Percentiles rank a stretch among this genome's conserved stretches.
Evolutionary conservation across 2,797 vertebrate species (phyloP).

Genomic region (Arvicola amphibius): DNA sequence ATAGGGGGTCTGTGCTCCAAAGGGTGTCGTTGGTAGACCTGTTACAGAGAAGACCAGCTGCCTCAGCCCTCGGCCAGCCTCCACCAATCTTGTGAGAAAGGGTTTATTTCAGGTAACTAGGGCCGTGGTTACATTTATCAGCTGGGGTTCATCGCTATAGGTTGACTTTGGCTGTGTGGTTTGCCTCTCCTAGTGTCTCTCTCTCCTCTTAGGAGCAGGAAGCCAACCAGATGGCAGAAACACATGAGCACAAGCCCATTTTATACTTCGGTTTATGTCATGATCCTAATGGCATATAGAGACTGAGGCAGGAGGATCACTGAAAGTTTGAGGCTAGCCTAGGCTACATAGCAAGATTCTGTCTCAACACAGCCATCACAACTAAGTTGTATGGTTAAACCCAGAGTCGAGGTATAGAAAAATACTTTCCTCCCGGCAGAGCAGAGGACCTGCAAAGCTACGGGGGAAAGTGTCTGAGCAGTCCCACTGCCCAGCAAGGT

Average conservation of each 20-base stretch:
- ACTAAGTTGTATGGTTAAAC: neutral
- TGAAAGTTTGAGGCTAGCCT: neutral
- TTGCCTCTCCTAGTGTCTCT: neutral
- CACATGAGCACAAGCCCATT: neutral
- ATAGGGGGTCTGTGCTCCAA: neutral
- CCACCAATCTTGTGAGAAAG: neutral
- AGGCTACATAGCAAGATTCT: neutral
- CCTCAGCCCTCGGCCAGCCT: neutral
- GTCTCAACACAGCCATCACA: neutral
- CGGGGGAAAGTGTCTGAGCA: neutral
- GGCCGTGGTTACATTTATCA: neutral
- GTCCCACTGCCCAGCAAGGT: neutral
- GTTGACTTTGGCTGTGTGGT: neutral
- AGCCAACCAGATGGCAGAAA: neutral
- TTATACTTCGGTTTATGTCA: constrained; percentile 12
- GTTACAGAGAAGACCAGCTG: neutral
- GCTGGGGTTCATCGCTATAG: neutral
- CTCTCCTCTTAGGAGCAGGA: constrained; percentile 27
- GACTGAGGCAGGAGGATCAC: neutral
- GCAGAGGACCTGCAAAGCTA: neutral
- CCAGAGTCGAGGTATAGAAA: neutral
- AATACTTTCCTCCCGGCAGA: neutral
- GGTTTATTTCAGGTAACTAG: neutral
- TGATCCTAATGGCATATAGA: neutral
- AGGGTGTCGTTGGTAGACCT: neutral